These are phyloP conservation scores for Clitarchus hookeri DNA, from an alignment of 2,888 invertebrate genomes.

Conservation along the genomic window DNA sequence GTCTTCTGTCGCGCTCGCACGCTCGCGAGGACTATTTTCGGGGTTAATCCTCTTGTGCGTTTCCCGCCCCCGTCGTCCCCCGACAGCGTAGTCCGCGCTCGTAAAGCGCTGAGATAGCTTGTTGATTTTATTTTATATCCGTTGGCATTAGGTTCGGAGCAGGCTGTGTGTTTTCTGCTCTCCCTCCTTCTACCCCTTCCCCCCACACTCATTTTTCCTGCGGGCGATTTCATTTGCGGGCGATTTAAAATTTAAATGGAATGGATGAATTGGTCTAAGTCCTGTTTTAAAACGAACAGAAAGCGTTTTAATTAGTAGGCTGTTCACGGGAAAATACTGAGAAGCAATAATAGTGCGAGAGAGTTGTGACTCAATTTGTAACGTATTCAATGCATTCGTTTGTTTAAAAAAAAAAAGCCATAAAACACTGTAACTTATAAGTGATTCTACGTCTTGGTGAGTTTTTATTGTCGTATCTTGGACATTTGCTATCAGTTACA, in stretches of 20 bases:
- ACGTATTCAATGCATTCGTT: too few relatives aligned
- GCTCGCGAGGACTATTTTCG: slow-evolving; percentile 1
- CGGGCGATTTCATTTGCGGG: neutral
- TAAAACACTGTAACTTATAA: too few relatives aligned
- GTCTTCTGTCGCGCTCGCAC: neutral
- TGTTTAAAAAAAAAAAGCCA: too few relatives aligned
- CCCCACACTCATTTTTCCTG: neutral
- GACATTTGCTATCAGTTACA: too few relatives aligned
- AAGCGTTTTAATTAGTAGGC: neutral
- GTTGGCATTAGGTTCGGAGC: slow-evolving; percentile 6
- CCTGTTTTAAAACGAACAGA: neutral
- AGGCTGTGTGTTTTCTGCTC: neutral
- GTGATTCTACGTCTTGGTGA: too few relatives aligned
- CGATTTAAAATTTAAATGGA: neutral
- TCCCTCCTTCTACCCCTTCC: neutral
- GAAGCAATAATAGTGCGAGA: too few relatives aligned
- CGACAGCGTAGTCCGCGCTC: neutral
- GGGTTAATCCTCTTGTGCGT: slow-evolving; percentile 15
- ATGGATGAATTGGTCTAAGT: neutral
- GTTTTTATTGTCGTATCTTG: too few relatives aligned
- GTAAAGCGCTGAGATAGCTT: neutral
- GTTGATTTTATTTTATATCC: slow-evolving; percentile 1
- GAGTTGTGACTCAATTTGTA: too few relatives aligned
- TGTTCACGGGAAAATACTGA: neutral
- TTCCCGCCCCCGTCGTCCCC: neutral